Evolutionary conservation across 2,797 vertebrate genomes (phyloP), one percentile per base, ranked within the genome.

Genomic region (Centropyge bicolor): DNA sequence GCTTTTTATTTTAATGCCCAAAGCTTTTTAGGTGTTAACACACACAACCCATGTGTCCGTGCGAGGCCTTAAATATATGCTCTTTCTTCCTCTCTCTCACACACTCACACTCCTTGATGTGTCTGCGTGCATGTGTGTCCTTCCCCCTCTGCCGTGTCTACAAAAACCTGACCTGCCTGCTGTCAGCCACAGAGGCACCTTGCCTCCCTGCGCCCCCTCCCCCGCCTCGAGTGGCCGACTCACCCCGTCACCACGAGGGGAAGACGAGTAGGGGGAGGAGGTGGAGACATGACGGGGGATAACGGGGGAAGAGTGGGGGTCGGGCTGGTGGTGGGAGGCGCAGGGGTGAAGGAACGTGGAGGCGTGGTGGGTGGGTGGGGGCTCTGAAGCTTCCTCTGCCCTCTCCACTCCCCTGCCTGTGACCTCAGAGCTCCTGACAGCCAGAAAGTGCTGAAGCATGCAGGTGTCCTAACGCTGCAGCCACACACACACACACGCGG

Each of bases 361-460:
- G 78, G 63, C 6, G 61, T 74, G 78, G 70, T 76, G 77, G 62
- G 77, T 80, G 73, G 78, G 72, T 80, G 86, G 78, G 75, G 78
- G 81, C 76, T 90, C 86, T 81, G 73, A 83, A 84, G 88, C 90
- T 88, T 80, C 86, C 63, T 86, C 83, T 88, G 86, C 84, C 91
- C 87, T 80, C 86, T 76, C 86, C 79, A 62, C 85, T 81, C 88
- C 77, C 81, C 81, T 68, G 87, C 80, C 81, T 85, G 82, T 91
- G 93, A 94, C 93, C 93, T 93, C 92, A 77, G 88, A 87, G 86
- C 84, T 89, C 82, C 86, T 87, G 90, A 92, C 84, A 86, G 88
- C 66, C 74, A 90, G 84, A 94, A 94, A 93, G 77, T 93, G 92
- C 92, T 94, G 91, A 93, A 92, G 91, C 91, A 91, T 81, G 93